Percentiles rank a stretch among this genome's conserved stretches.
Evolutionary conservation across 2,797 vertebrate genomes (phyloP).

Genomic region (Bradypodion ventrale): DNA sequence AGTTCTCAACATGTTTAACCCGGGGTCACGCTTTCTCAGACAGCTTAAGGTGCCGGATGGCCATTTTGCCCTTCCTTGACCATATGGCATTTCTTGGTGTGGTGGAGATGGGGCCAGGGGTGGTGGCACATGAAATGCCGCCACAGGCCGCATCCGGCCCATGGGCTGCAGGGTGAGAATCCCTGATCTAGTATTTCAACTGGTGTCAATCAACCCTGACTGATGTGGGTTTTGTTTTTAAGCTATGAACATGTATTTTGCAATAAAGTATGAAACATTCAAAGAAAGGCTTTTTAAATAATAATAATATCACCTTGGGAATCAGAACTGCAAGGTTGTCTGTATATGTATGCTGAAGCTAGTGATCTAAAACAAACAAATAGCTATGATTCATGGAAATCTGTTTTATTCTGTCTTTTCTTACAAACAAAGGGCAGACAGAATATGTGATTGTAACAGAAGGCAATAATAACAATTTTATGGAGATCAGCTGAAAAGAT

Average conservation of each 20-base stretch:
- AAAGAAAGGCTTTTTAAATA: conserved; percentile 52
- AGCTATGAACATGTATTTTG: conserved; percentile 47
- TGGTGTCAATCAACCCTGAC: conserved; percentile 47
- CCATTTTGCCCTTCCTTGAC: too few relatives aligned
- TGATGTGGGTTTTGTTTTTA: conserved; percentile 39
- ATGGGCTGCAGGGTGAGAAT: too few relatives aligned
- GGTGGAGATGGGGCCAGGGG: too few relatives aligned
- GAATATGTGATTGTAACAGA: conserved; percentile 44
- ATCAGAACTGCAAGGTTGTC: conserved; percentile 9
- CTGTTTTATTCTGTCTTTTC: conserved; percentile 1
- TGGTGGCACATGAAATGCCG: too few relatives aligned
- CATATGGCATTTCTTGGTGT: too few relatives aligned
- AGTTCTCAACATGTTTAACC: too few relatives aligned
- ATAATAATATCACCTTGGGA: conserved; percentile 29
- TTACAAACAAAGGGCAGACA: background rate
- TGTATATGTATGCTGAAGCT: conserved; percentile 13
- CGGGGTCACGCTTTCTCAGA: too few relatives aligned
- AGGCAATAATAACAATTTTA: conserved; percentile 51
- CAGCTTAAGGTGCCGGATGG: too few relatives aligned
- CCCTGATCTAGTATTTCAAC: too few relatives aligned
- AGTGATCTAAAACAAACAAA: conserved; percentile 50
- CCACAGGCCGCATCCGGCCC: too few relatives aligned
- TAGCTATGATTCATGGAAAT: conserved; percentile 40
- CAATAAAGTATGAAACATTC: conserved; percentile 42
- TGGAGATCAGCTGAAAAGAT: background rate